Percentiles rank a stretch among this genome's conserved stretches.
Conservation (phyloP, 1,140 invertebrate genomes). For the Papilio glaucus region DNA sequence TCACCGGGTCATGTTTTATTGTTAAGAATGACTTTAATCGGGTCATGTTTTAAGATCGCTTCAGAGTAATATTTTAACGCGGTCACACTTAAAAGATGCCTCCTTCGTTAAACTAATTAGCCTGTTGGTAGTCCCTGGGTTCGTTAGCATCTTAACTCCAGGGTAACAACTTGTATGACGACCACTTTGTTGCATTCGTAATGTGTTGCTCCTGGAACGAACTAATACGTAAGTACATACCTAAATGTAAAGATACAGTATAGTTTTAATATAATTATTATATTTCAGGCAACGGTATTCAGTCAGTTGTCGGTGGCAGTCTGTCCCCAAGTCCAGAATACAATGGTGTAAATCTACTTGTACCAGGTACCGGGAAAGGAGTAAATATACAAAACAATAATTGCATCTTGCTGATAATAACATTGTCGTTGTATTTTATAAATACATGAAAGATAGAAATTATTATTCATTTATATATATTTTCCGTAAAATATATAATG, state of each 20-base stretch:
- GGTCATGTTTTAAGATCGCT: too few relatives aligned
- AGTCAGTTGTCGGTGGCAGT: slow-evolving; percentile 67
- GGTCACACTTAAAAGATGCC: too few relatives aligned
- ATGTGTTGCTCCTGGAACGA: too few relatives aligned
- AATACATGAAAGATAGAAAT: not conserved
- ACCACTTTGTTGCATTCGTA: too few relatives aligned
- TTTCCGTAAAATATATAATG: not conserved
- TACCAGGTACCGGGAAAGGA: slow-evolving; percentile 70
- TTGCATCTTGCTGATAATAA: not conserved
- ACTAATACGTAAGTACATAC: not conserved
- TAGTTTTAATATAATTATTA: slow-evolving; percentile 24
- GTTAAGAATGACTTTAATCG: too few relatives aligned
- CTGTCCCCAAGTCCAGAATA: slow-evolving; percentile 59
- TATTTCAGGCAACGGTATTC: slow-evolving; percentile 74
- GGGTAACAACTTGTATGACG: too few relatives aligned
- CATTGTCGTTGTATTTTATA: slow-evolving; percentile 12
- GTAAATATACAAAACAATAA: slow-evolving; percentile 19
- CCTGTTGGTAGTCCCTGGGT: too few relatives aligned
- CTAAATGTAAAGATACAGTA: not conserved
- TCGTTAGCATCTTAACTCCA: too few relatives aligned
- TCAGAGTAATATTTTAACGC: too few relatives aligned
- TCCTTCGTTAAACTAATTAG: too few relatives aligned
- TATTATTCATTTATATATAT: not conserved
- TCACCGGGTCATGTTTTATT: too few relatives aligned
- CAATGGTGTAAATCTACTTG: slow-evolving; percentile 66